These are phyloP conservation scores for Zaprionus davidi DNA, from an alignment of 1,140 invertebrate genomes.

Conservation along the genomic window DNA sequence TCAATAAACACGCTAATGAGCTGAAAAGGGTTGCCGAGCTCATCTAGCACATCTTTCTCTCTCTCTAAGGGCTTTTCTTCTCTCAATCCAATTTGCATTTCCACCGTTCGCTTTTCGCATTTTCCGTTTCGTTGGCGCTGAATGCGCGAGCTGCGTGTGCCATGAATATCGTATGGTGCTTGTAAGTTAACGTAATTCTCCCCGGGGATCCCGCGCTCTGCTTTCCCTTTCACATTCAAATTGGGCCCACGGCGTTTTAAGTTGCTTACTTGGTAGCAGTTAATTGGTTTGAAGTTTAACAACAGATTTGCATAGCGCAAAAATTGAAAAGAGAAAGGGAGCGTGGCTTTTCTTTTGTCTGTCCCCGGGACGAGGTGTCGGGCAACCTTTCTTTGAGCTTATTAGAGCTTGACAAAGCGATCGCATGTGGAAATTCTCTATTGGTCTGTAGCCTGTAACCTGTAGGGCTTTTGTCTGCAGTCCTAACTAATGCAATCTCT, in stretches of 20 bases:
- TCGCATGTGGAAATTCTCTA: too few species aligned
- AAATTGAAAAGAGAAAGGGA: background rate
- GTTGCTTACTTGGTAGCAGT: conserved; percentile 73
- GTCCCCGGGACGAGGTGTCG: conserved; percentile 46
- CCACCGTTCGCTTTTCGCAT: conserved; percentile 27
- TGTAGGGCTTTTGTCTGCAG: background rate
- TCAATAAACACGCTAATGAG: conserved; percentile 74
- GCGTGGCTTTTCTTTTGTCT: conserved; percentile 17
- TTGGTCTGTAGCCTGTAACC: background rate
- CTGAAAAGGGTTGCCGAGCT: conserved; percentile 45
- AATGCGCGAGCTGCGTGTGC: conserved; percentile 66
- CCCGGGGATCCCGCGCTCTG: conserved; percentile 31
- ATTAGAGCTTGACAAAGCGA: conserved; percentile 37
- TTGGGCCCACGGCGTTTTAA: conserved; percentile 66
- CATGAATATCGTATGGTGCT: conserved; percentile 43
- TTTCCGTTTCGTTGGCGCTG: conserved; percentile 78
- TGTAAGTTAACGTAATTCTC: conserved; percentile 21
- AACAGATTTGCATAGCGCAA: conserved; percentile 63
- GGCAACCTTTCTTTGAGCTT: conserved; percentile 44
- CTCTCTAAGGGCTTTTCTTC: conserved; percentile 9
- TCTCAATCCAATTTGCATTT: conserved; percentile 69
- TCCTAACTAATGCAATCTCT: too few species aligned
- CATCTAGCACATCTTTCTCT: background rate
- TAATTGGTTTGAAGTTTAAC: conserved; percentile 78
- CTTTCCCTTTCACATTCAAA: conserved; percentile 64